phyloP scores from a whole-genome alignment of 2,113 vertebrate genomes.

The Syrrhaptes paradoxus region DNA sequence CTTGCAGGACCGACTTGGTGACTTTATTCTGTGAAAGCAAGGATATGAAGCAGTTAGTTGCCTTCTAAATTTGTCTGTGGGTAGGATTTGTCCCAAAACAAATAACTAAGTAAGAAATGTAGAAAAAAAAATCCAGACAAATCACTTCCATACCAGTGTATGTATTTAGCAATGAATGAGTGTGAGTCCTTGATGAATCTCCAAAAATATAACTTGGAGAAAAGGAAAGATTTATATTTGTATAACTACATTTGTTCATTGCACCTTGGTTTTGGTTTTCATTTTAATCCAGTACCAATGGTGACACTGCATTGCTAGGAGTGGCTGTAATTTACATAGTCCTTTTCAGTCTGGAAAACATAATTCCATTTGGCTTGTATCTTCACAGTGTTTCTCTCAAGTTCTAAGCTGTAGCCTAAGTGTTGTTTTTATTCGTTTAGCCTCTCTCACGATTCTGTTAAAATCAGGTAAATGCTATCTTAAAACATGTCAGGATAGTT shows the following conservation, averaged over 20 bases:
- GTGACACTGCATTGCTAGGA: background rate
- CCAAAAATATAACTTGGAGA: background rate
- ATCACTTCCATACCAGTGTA: rapidly evolving
- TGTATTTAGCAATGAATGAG: background rate
- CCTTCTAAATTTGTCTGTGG: background rate
- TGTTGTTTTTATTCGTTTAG: background rate
- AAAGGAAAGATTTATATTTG: background rate
- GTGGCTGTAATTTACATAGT: background rate
- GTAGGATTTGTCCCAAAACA: background rate
- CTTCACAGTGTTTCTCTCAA: background rate
- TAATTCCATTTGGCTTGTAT: background rate
- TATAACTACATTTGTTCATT: background rate
- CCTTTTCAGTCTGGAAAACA: background rate
- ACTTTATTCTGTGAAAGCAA: background rate
- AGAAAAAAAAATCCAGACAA: background rate
- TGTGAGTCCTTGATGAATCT: background rate
- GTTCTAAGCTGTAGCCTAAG: background rate
- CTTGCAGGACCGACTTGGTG: background rate
- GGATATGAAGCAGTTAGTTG: background rate
- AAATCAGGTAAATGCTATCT: background rate
- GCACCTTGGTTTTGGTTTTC: background rate
- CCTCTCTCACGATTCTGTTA: background rate
- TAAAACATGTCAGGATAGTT: background rate
- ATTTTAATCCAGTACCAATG: background rate
- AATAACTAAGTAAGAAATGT: background rate